These are phyloP conservation scores for Scyliorhinus canicula DNA, from an alignment of 2,797 vertebrate species.

Conservation along the genomic window DNA sequence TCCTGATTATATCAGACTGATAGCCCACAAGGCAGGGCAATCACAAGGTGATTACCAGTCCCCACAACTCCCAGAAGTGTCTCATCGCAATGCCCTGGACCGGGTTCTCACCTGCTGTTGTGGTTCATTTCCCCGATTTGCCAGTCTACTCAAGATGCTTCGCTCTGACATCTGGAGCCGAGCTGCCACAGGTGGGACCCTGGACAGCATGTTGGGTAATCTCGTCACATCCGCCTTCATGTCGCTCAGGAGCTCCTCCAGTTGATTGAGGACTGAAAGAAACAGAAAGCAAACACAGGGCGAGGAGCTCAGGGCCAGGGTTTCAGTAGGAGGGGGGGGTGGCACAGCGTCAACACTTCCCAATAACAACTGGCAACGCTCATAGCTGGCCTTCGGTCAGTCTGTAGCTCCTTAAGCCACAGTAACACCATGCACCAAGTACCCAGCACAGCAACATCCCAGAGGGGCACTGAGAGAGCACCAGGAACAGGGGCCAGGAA, in stretches of 20 bases:
- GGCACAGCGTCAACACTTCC: background rate
- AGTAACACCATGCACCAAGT: too few relatives aligned
- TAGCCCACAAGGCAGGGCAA: background rate
- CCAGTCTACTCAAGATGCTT: constrained; percentile 91
- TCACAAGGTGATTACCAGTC: too few relatives aligned
- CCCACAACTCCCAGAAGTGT: background rate
- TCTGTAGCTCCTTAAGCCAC: background rate
- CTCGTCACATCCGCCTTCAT: constrained; percentile 97
- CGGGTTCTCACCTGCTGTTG: constrained; percentile 70
- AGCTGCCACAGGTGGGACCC: constrained; percentile 87
- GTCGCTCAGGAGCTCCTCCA: constrained; percentile 93
- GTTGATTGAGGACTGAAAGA: constrained; percentile 85
- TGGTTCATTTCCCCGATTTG: constrained; percentile 79
- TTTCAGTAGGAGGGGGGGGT: background rate
- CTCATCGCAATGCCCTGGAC: constrained; percentile 21
- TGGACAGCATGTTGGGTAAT: constrained; percentile 90
- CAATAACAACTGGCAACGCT: background rate
- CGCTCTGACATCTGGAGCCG: constrained; percentile 96
- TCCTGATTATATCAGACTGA: background rate
- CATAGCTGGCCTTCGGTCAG: background rate
- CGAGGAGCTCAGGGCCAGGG: constrained; percentile 29
- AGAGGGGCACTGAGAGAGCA: accelerated
- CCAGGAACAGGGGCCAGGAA: accelerated
- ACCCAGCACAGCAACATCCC: background rate
- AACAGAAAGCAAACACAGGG: background rate